phyloP scores from a whole-genome alignment of 2,888 invertebrate genomes.

The Chrysolina oricalcia region DNA sequence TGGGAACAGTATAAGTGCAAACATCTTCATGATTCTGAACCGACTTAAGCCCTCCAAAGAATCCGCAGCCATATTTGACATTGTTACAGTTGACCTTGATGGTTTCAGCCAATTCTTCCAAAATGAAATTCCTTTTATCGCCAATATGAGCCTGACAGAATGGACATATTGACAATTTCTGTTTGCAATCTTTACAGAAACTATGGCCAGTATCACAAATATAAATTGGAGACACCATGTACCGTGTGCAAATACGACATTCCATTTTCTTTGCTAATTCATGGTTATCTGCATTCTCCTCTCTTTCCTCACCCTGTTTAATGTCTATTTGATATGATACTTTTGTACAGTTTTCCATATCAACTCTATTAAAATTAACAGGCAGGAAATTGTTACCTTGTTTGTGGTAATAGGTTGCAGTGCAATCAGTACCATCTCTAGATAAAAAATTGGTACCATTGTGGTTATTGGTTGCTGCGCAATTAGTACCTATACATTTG shows the following conservation, averaged over 20 bases:
- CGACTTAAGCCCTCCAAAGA: background rate
- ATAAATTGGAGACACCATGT: conserved; percentile 10
- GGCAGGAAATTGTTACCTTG: background rate
- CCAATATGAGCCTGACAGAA: background rate
- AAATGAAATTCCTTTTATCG: background rate
- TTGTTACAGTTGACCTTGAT: background rate
- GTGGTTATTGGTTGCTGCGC: background rate
- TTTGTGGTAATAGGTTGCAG: background rate
- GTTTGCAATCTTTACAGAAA: conserved; percentile 3
- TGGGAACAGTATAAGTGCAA: background rate
- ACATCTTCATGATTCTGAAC: background rate
- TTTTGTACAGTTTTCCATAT: background rate
- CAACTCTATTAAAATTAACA: background rate
- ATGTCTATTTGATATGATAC: background rate
- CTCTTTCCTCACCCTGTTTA: background rate
- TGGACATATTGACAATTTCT: background rate
- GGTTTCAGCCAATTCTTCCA: conserved; percentile 22
- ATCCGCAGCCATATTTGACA: background rate
- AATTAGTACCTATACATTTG: background rate
- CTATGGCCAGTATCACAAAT: conserved; percentile 15
- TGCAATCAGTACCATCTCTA: background rate
- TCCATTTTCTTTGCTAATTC: conserved; percentile 2
- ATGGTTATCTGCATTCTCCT: background rate
- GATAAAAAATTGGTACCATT: background rate
- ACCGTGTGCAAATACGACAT: conserved; percentile 11